phyloP scores from a whole-genome alignment of 35 echinoderm and acorn worm species.

The Strongylocentrotus purpuratus region DNA sequence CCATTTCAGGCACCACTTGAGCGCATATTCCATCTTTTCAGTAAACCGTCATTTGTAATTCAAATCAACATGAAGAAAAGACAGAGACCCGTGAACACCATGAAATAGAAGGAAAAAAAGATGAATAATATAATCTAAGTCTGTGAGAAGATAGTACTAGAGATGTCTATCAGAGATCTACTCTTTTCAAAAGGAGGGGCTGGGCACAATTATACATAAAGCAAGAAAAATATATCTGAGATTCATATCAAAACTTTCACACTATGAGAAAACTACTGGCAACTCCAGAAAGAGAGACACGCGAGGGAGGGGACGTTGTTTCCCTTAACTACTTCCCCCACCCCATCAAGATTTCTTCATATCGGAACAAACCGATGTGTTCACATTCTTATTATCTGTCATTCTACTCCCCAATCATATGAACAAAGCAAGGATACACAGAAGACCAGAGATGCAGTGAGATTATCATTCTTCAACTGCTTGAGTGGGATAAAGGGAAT shows the following conservation, averaged over 20 bases:
- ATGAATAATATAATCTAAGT: neutral
- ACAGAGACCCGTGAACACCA: neutral
- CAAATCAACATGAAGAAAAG: neutral
- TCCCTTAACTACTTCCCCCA: neutral
- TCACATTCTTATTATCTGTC: neutral
- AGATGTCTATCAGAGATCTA: neutral
- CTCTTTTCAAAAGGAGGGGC: neutral
- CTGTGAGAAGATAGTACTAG: neutral
- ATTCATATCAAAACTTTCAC: neutral
- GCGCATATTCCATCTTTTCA: neutral
- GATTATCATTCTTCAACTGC: neutral
- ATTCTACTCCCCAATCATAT: neutral
- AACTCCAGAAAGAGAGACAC: neutral
- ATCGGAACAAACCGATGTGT: neutral
- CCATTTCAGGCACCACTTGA: neutral
- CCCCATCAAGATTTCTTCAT: neutral
- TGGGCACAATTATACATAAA: neutral
- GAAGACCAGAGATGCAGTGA: neutral
- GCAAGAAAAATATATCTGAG: neutral
- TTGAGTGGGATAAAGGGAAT: neutral
- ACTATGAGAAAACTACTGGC: neutral
- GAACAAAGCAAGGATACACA: neutral
- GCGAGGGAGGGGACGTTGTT: neutral
- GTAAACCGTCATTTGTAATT: neutral
- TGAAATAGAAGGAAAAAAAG: neutral